Percentiles rank a stretch among this genome's conserved stretches.
Conservation (phyloP, 2,797 vertebrate genomes). For the Margarornis squamiger region DNA sequence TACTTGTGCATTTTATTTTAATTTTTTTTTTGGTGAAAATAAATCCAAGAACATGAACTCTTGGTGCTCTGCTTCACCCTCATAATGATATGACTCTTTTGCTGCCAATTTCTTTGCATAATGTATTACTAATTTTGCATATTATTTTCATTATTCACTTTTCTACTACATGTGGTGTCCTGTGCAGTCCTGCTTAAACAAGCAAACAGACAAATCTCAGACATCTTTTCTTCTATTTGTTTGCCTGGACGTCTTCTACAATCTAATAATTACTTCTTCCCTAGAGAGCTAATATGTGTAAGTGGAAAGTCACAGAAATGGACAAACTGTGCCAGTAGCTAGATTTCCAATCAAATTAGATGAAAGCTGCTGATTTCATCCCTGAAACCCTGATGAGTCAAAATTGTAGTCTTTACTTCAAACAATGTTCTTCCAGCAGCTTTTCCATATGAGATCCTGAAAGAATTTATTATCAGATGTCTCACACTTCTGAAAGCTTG, state of each 20-base stretch:
- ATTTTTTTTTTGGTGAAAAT: neutral
- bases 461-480: neutral
- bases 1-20: neutral
- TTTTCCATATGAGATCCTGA: neutral
- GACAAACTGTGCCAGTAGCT: neutral
- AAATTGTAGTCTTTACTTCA: neutral
- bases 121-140: neutral
- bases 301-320: neutral
- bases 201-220: neutral
- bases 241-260: neutral
- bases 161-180: neutral
- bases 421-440: neutral
- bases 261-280: neutral
- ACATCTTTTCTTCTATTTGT: neutral
- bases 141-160: neutral
- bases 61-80: neutral
- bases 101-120: neutral
- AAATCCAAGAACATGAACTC: neutral
- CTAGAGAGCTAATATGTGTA: neutral
- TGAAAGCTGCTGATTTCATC: neutral
- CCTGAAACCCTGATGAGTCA: neutral
- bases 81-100: neutral
- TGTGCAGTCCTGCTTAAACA: neutral
- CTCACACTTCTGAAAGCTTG: neutral
- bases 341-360: neutral